Conservation (phyloP, 1,140 invertebrate genomes). For the Pseudomyrmex gracilis region DNA sequence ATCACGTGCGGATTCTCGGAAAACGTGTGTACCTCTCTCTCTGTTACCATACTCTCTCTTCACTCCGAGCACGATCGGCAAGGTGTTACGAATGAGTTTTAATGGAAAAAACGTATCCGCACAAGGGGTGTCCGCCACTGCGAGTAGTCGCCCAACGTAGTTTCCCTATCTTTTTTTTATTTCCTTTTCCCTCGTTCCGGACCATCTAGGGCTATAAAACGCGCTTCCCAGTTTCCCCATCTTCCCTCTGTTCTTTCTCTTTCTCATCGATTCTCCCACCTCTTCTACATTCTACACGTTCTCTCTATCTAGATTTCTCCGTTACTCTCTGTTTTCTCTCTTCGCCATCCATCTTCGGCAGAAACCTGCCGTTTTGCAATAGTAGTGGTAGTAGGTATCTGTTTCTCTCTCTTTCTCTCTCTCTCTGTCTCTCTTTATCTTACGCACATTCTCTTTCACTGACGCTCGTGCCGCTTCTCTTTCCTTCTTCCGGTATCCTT, state of each 20-base stretch:
- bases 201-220: conserved; percentile 82
- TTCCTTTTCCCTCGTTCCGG: conserved; percentile 77
- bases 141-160: conserved; percentile 11
- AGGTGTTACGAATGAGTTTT: conserved; percentile 68
- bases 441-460: not conserved
- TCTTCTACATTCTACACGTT: not conserved
- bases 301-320: conserved; percentile 21
- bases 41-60: not conserved
- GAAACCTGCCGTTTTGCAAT: conserved; percentile 79
- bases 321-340: not conserved
- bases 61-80: conserved; percentile 23
- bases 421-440: conserved; percentile 41
- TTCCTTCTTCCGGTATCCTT: conserved; percentile 47
- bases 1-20: no score
- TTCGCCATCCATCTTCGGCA: conserved; percentile 50
- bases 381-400: conserved; percentile 61
- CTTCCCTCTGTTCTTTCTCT: conserved; percentile 12
- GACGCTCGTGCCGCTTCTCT: conserved; percentile 17
- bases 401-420: conserved; percentile 18
- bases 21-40: conserved; percentile 5
- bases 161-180: conserved; percentile 73
- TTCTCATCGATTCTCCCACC: conserved; percentile 9
- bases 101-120: conserved; percentile 79
- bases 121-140: conserved; percentile 56
- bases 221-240: conserved; percentile 72